Evolutionary conservation across 2,113 vertebrate species (phyloP), one percentile per base, ranked within the genome.

Genomic region (Stictonetta naevosa): DNA sequence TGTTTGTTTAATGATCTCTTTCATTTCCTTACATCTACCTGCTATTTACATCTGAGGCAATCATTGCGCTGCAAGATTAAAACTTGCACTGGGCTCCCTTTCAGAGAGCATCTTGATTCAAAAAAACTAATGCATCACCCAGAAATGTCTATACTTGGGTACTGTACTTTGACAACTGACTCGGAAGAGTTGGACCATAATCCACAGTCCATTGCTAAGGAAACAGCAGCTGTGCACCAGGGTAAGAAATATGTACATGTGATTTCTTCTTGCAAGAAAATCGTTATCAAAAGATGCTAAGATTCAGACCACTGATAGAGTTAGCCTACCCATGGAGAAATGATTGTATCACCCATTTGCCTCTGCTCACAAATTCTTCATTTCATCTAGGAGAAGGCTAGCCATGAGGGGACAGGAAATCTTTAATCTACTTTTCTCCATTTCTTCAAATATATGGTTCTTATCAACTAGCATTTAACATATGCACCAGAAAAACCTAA

Each of bases 331-430:
- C 46, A 25, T n/a, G 84, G 31, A 59, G 22, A 74, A 53, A 68
- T 1, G 34, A 88, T 64, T 40, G 10, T 63, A 90, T 94, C 82
- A 83, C 46, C 52, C 6, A 1, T 74, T 86, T 52, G 29, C 67
- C 58, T 55, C 83, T 8, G 8, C 64, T 92, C 73, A 62, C 36
- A 80, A 46, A 44, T 64, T 75, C 86, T 72, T 72, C 38, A 25
- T 52, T 85, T 94, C 46, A 68, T 75, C 60, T 78, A 36, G 64
- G 28, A 59, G 72, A 72, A 86, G 58, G 58, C 50, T 23, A 67
- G 50, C 53, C 73, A 75, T 6, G 60, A 93, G 44, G 34, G 44
- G 53, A 93, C 79, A 94, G 88, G 92, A 92, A 94, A 90, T 78
- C 79, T 88, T 90, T 83, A 77, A 95, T 92, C 85, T 81, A 18